Conservation (phyloP, 1,140 invertebrate genomes). For the Capitella teleta region DNA sequence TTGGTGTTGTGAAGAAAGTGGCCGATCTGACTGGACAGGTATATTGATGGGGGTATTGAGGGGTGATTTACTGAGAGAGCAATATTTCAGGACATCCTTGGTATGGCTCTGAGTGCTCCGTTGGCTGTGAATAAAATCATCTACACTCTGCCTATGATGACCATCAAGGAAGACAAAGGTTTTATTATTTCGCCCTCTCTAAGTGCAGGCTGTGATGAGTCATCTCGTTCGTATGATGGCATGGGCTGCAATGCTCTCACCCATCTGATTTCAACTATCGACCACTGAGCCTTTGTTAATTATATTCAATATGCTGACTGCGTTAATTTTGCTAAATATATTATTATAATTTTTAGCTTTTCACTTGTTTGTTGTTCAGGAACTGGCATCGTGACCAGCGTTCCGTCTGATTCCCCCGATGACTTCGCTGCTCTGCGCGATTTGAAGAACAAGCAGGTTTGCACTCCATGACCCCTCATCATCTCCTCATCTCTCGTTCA, state of each 20-base stretch:
- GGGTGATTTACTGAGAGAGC: too few relatives aligned
- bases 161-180: conserved; percentile 91
- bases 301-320: too few relatives aligned
- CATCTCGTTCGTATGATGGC: background rate
- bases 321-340: too few relatives aligned
- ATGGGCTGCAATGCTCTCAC: too few relatives aligned
- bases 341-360: too few relatives aligned
- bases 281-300: background rate
- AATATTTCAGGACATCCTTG: conserved; percentile 57
- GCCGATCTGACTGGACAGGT: conserved; percentile 61
- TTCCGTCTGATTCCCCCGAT: conserved; percentile 97
- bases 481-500: conserved; percentile 2
- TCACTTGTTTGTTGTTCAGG: conserved; percentile 37
- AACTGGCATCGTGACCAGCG: conserved; percentile 94
- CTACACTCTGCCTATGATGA: conserved; percentile 94
- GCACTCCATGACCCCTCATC: background rate
- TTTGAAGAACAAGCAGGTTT: conserved; percentile 77
- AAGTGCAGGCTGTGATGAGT: background rate
- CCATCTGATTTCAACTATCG: too few relatives aligned
- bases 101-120: conserved; percentile 66
- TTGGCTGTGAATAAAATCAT: conserved; percentile 69
- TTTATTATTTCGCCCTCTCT: background rate
- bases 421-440: conserved; percentile 92
- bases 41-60: conserved; percentile 2
- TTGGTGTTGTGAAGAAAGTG: conserved; percentile 66